Evolutionary conservation across 2,797 vertebrate genomes (phyloP), one percentile per base, ranked within the genome.

Genomic region (Argentina silus): DNA sequence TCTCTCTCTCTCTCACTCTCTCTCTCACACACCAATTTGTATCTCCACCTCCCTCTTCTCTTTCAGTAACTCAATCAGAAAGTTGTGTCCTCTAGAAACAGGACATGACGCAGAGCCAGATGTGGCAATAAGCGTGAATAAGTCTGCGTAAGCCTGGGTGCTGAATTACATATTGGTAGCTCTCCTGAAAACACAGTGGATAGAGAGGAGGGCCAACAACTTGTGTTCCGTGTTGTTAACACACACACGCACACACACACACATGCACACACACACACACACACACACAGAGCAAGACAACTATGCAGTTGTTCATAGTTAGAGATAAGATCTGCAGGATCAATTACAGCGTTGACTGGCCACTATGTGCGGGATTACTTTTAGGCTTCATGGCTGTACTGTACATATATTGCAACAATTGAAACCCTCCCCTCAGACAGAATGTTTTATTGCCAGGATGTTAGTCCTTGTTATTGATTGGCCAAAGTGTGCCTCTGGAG

Each of bases 51-150:
- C 7, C 64, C 64, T 19, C 36, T 23, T 48, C 36, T 36, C 61
- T 27, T 45, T 60, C 45, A 64, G 57, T 82, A 79, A 77, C 56
- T 72, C 59, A 79, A 36, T 82, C 67, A 82, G 76, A 64, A 69
- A 77, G 79, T 23, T 67, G 67, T 62, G 36, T 69, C 75, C 80
- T 75, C 67, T 36, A 81, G 75, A 78, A 43, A 70, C 74, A 51
- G 75, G 53, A 83, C 71, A 70, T 74, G 75, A 79, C 0, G 63
- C 73, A 78, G 50, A 70, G 57, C 67, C 74, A 68, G 56, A 70
- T 84, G 74, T 75, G 60, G 60, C 73, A 57, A 19, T 63, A 69
- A 73, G 63, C 44, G 15, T 55, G 43, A 12, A 60, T 43, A 79
- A 79, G 78, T 72, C 55, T 15, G 53, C 67, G 42, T 76, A 64